These are phyloP conservation scores for Florisuga fusca DNA, from an alignment of 2,797 vertebrate species.

Conservation along the genomic window DNA sequence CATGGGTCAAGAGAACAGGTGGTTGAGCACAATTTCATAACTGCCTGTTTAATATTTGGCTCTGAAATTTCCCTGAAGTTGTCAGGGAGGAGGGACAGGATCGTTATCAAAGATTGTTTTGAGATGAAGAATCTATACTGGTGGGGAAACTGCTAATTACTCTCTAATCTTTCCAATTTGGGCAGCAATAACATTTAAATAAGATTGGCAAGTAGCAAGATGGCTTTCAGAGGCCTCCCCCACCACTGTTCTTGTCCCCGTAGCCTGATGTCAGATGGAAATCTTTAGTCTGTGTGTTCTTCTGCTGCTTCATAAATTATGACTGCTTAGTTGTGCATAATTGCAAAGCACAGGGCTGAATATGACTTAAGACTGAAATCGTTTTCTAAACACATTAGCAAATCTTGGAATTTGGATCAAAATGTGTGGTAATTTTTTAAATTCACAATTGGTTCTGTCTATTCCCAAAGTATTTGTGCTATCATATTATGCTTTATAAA, in stretches of 20 bases:
- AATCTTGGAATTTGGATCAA: slow-evolving; percentile 14
- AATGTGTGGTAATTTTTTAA: neutral
- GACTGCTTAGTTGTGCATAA: slow-evolving; percentile 43
- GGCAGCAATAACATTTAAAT: slow-evolving; percentile 79
- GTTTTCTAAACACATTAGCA: slow-evolving; percentile 18
- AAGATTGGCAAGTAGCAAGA: slow-evolving; percentile 71
- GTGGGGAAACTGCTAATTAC: slow-evolving; percentile 80
- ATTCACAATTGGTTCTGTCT: neutral
- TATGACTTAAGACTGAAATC: slow-evolving; percentile 52
- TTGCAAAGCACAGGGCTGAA: slow-evolving; percentile 33
- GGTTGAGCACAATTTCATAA: slow-evolving; percentile 75
- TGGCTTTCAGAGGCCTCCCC: slow-evolving; percentile 14
- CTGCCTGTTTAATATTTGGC: slow-evolving; percentile 78
- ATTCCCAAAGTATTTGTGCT: neutral
- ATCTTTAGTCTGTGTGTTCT: slow-evolving; percentile 36
- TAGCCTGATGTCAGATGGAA: slow-evolving; percentile 5
- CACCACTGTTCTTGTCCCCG: neutral
- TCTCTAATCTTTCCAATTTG: slow-evolving; percentile 80
- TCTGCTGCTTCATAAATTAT: slow-evolving; percentile 56
- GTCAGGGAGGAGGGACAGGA: slow-evolving; percentile 52
- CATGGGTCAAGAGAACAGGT: slow-evolving; percentile 77
- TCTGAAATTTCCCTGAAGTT: slow-evolving; percentile 77
- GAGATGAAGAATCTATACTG: slow-evolving; percentile 75
- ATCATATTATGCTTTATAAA: neutral
- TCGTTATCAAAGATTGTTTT: slow-evolving; percentile 81